Percentiles rank a stretch among this genome's conserved stretches.
These are phyloP conservation scores for Alosa alosa DNA, from an alignment of 2,113 vertebrate genomes.

Conservation along the genomic window DNA sequence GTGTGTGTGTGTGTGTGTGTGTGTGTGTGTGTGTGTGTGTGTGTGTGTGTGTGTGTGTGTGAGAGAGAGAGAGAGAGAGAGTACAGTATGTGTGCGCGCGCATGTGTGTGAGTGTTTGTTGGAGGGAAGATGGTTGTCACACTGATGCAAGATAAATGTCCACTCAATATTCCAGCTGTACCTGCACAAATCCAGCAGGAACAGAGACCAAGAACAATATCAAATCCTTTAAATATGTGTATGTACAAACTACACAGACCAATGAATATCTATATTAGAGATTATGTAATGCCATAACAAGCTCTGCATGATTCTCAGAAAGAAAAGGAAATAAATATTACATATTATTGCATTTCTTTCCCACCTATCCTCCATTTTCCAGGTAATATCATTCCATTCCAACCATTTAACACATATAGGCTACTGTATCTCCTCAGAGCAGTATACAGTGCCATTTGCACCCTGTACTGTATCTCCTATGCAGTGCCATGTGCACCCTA, in stretches of 20 bases:
- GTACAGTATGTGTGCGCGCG: not conserved
- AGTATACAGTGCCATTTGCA: not conserved
- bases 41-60: not conserved
- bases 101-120: not conserved
- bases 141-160: not conserved
- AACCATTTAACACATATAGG: not conserved
- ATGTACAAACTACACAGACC: not conserved
- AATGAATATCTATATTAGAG: not conserved
- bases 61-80: not conserved
- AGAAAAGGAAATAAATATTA: not conserved
- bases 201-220: not conserved
- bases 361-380: not conserved
- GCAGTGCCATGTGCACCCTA: not conserved
- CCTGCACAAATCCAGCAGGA: not conserved
- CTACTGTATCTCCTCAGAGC: not conserved
- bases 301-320: not conserved
- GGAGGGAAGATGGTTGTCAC: not conserved
- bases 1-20: constrained; percentile 12
- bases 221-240: not conserved
- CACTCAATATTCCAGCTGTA: not conserved
- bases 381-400: not conserved
- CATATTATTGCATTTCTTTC: not conserved
- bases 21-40: not conserved
- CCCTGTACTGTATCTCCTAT: not conserved
- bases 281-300: not conserved